A percentile compares a stretch with the other conserved stretches of the same genome.
phyloP scores from a whole-genome alignment of 23 tunicate genomes.

The Ciona savignyi region DNA sequence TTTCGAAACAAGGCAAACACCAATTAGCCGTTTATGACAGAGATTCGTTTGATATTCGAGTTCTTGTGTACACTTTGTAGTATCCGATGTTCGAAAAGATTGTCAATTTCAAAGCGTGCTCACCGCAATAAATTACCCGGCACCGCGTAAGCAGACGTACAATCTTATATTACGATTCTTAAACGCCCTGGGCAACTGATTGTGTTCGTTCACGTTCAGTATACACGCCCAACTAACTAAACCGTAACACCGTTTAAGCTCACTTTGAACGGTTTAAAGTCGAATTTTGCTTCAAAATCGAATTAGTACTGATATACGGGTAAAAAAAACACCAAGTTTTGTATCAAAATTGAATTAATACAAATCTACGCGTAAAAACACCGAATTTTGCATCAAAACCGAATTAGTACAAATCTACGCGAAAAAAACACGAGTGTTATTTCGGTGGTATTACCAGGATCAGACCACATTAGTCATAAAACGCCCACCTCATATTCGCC shows the following conservation, averaged over 20 bases:
- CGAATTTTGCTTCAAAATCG: too few relatives aligned
- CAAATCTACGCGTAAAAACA: too few relatives aligned
- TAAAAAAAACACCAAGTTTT: too few relatives aligned
- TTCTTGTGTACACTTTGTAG: neutral
- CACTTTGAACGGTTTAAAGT: too few relatives aligned
- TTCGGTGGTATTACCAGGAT: neutral
- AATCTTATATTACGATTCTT: too few relatives aligned
- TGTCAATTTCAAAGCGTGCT: neutral
- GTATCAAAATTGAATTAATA: too few relatives aligned
- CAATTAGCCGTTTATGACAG: neutral
- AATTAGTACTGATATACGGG: too few relatives aligned
- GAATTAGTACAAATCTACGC: neutral
- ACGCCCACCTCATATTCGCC: constrained; percentile 70
- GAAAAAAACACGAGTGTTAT: neutral
- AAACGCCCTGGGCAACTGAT: too few relatives aligned
- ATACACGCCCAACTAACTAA: too few relatives aligned
- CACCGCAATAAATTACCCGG: neutral
- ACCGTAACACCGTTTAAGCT: too few relatives aligned
- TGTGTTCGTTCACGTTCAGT: too few relatives aligned
- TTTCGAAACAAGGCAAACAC: neutral
- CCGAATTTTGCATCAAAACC: neutral
- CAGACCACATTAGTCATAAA: neutral
- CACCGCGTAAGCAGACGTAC: neutral
- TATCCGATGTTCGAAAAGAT: neutral
- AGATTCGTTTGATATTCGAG: neutral